phyloP scores from a whole-genome alignment of 2,113 vertebrate species.

The Egretta garzetta region DNA sequence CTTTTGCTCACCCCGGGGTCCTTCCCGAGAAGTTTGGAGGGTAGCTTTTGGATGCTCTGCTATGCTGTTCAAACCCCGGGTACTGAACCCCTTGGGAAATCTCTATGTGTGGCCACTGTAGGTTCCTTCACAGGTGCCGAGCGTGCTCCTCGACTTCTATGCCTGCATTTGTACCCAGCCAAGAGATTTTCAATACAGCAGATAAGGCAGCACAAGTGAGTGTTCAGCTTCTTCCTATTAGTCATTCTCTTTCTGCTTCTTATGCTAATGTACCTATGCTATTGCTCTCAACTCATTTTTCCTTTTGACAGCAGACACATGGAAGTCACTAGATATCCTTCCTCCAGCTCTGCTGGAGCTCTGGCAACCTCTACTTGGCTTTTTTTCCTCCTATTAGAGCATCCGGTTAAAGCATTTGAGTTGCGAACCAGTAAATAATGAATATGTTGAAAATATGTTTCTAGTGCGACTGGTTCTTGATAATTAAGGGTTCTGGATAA shows the following conservation, averaged over 20 bases:
- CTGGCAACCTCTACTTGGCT: constrained; percentile 50
- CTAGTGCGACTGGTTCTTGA: neutral
- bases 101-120: neutral
- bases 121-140: neutral
- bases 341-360: constrained; percentile 61
- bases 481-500: constrained; percentile 14
- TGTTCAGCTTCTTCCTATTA: constrained; percentile 31
- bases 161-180: constrained; percentile 64
- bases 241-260: constrained; percentile 15
- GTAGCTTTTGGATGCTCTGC: neutral
- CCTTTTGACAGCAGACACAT: constrained; percentile 59
- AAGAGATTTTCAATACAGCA: constrained; percentile 98
- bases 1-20: too few species aligned
- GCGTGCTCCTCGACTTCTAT: neutral
- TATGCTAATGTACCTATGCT: constrained; percentile 52
- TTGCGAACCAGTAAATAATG: constrained; percentile 45
- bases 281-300: constrained; percentile 45
- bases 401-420: constrained; percentile 40
- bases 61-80: too few species aligned
- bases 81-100: neutral
- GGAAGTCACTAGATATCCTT: constrained; percentile 46
- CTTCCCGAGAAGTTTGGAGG: neutral
- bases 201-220: constrained; percentile 98
- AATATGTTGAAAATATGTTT: neutral
- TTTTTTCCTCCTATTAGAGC: constrained; percentile 38